phyloP scores from a whole-genome alignment of 2,113 vertebrate species.

The Dicentrarchus labrax region DNA sequence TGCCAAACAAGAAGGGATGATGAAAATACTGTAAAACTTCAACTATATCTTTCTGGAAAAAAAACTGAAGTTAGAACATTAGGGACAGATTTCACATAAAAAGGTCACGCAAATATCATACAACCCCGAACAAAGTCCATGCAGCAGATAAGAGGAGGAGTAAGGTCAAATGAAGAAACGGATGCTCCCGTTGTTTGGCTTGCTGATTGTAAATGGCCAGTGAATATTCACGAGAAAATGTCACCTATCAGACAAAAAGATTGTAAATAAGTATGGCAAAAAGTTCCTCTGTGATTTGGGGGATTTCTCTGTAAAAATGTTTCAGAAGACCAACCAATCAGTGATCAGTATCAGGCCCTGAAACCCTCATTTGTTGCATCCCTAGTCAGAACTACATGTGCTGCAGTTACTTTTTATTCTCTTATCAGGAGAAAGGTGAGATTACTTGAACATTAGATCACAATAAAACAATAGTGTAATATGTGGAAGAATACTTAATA shows the following conservation, averaged over 20 bases:
- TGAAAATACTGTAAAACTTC: background rate
- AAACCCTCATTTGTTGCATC: background rate
- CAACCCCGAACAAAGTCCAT: constrained; percentile 12
- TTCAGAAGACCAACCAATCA: background rate
- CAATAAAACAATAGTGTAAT: background rate
- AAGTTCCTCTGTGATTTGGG: background rate
- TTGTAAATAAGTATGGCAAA: no score
- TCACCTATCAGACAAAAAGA: background rate
- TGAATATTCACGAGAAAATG: background rate
- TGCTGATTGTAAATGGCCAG: background rate
- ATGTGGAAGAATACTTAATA: background rate
- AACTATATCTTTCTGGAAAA: background rate
- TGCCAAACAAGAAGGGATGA: background rate
- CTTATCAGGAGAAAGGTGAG: background rate
- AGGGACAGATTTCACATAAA: background rate
- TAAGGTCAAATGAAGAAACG: background rate
- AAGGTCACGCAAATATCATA: constrained; percentile 4
- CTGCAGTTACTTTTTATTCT: background rate
- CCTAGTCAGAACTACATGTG: background rate
- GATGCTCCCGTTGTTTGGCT: no score
- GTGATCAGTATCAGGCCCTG: background rate
- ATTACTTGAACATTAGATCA: background rate
- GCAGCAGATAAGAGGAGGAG: constrained; percentile 33
- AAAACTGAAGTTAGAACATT: background rate
- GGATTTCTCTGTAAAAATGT: background rate